phyloP scores from a whole-genome alignment of 1,140 invertebrate genomes.

The Lasioglossum albipes region DNA sequence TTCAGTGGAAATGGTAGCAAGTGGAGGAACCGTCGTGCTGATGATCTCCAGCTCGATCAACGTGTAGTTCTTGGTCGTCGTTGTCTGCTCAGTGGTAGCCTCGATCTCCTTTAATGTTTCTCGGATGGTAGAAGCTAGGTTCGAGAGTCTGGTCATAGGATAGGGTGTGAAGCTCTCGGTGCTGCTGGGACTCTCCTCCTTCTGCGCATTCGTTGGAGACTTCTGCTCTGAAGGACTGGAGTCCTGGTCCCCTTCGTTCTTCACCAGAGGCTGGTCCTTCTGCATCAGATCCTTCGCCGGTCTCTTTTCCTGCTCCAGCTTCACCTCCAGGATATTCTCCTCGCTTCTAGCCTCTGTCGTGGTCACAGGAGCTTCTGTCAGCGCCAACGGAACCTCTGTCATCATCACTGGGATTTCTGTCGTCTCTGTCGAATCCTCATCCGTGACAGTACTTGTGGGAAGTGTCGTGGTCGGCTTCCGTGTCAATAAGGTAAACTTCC shows the following conservation, averaged over 20 bases:
- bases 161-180: slow-evolving; percentile 51
- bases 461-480: slow-evolving; percentile 51
- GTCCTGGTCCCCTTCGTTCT: slow-evolving; percentile 32
- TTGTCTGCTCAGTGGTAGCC: background rate
- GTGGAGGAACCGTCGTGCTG: background rate
- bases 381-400: background rate
- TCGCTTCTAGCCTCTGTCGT: slow-evolving; percentile 39
- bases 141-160: slow-evolving; percentile 41
- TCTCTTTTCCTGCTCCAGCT: slow-evolving; percentile 7
- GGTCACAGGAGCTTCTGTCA: background rate
- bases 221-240: slow-evolving; percentile 45
- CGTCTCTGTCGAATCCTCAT: slow-evolving; percentile 10
- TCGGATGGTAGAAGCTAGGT: slow-evolving; percentile 3
- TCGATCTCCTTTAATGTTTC: slow-evolving; percentile 6
- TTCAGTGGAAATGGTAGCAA: background rate
- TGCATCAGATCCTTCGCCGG: background rate
- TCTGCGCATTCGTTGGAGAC: slow-evolving; percentile 27
- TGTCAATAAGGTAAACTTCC: slow-evolving; percentile 65
- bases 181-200: background rate
- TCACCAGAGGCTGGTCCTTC: background rate
- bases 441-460: slow-evolving; percentile 12
- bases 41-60: slow-evolving; percentile 4
- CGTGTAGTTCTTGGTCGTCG: background rate
- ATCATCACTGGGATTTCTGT: slow-evolving; percentile 20
- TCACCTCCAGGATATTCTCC: slow-evolving; percentile 49